Evolutionary conservation across 2,113 vertebrate genomes (phyloP), one percentile per base, ranked within the genome.

Genomic region (Entomyzon cyanotis): DNA sequence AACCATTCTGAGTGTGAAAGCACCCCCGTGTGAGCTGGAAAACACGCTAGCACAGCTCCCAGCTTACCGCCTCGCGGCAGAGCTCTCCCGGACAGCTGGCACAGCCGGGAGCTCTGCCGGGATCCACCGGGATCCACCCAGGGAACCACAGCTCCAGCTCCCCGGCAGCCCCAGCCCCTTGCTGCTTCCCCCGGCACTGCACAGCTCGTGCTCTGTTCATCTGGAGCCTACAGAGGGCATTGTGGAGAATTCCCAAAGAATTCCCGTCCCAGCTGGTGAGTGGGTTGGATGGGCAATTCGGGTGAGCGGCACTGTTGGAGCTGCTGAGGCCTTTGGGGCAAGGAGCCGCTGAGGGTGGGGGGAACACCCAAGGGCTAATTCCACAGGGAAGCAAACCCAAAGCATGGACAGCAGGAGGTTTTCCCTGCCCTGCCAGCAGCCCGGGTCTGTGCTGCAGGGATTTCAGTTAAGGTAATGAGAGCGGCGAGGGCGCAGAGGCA

Each of bases 381-480:
- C 21, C 83, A n/a, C 18, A 46, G 53, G 44, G 53, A 60, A 67
- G n/a, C 25, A 41, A 55, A 31, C 25, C 46, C 84, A 85, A 69
- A 42, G 5, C 62, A 41, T 0, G 31, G 49, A 23, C 37, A 50
- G 46, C 63, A 63, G 64, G 37, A 49, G 42, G 12, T 73, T 75
- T 14, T 25, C 44, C 44, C 63, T 75, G 28, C 31, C 44, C 85
- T 53, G 58, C 46, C 79, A 27, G 59, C 76, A 90, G 94, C 22
- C 82, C 19, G 3, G 3, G 58, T 24, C 85, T 67, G 65, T 52
- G 27, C 42, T 50, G 86, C 24, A 39, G 68, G 68, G 55, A 83
- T 95, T 85, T 93, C 79, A 82, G 91, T 12, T 35, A 65, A 84
- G 3, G 55, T 27, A 88, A 93, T 49, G 90, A 96, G 93, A 65